Percentiles rank a stretch among this genome's conserved stretches.
Evolutionary conservation across 2,797 vertebrate genomes (phyloP).

Genomic region (Balearica regulorum): DNA sequence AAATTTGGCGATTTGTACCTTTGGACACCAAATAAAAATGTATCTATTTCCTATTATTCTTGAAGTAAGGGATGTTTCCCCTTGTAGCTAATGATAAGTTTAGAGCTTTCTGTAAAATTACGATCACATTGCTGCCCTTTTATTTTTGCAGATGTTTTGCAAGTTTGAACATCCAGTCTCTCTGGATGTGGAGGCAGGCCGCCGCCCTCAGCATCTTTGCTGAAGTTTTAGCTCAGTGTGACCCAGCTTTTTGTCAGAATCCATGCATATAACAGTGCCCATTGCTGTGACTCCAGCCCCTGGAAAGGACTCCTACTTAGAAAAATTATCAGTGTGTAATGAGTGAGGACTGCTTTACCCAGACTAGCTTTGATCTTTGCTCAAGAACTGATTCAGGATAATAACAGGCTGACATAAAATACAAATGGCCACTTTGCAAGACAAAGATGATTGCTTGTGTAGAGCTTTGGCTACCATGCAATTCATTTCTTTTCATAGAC

Average conservation of each 20-base stretch:
- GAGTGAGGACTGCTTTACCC: not conserved
- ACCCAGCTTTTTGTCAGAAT: not conserved
- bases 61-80: not conserved
- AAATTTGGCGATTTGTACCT: not conserved
- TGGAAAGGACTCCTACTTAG: not conserved
- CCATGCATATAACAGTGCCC: not conserved
- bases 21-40: not conserved
- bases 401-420: conserved; percentile 39
- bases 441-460: conserved; percentile 42
- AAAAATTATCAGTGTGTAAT: not conserved
- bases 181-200: not conserved
- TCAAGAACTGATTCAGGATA: conserved; percentile 25
- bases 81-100: not conserved
- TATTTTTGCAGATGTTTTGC: not conserved
- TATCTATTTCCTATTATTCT: not conserved
- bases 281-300: not conserved
- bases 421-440: conserved; percentile 53
- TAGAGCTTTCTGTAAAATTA: not conserved
- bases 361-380: conserved; percentile 34
- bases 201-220: not conserved
- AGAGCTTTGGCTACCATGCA: conserved; percentile 13
- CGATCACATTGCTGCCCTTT: not conserved
- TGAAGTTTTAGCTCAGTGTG: not conserved
- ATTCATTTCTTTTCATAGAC: conserved; percentile 25
- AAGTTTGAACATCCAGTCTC: not conserved